Evolutionary conservation across 1,140 invertebrate genomes (phyloP).

Genomic region (Drosophila oshimai): DNA sequence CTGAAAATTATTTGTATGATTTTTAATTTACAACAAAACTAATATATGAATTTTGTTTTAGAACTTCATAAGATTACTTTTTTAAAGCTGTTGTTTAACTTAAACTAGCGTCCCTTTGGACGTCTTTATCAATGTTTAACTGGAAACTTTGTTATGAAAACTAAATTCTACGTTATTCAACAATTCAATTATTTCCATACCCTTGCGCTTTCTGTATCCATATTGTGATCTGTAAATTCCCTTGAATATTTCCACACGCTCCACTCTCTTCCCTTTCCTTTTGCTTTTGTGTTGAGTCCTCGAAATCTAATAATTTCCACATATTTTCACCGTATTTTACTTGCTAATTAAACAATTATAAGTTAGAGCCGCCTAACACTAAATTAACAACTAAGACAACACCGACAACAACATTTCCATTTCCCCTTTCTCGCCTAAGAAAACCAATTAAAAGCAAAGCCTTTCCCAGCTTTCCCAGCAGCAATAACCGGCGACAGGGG

Average conservation of each 20-base stretch:
- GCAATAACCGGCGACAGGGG: slow-evolving; percentile 42
- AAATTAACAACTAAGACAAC: slow-evolving; percentile 59
- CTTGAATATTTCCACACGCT: background rate
- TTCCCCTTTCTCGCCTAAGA: slow-evolving; percentile 42
- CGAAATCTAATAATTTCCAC: slow-evolving; percentile 67
- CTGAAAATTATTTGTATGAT: background rate
- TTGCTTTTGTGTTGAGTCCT: background rate
- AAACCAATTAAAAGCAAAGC: slow-evolving; percentile 79
- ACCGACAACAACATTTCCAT: slow-evolving; percentile 9
- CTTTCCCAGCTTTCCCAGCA: slow-evolving; percentile 30
- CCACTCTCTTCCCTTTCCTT: background rate
- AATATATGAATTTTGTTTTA: background rate
- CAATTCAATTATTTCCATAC: background rate
- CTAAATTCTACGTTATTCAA: background rate
- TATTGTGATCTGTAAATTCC: background rate
- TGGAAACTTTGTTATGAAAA: too few relatives aligned
- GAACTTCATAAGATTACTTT: too few relatives aligned
- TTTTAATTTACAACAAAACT: background rate
- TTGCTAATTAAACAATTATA: slow-evolving; percentile 79
- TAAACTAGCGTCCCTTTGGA: too few relatives aligned
- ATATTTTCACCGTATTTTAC: slow-evolving; percentile 73
- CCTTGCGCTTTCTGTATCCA: background rate
- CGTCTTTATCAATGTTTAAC: too few relatives aligned
- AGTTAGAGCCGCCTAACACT: slow-evolving; percentile 56
- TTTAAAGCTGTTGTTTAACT: too few relatives aligned